Evolutionary conservation across 2,113 vertebrate species (phyloP).

Genomic region (Sterrhoptilus dennistouni): DNA sequence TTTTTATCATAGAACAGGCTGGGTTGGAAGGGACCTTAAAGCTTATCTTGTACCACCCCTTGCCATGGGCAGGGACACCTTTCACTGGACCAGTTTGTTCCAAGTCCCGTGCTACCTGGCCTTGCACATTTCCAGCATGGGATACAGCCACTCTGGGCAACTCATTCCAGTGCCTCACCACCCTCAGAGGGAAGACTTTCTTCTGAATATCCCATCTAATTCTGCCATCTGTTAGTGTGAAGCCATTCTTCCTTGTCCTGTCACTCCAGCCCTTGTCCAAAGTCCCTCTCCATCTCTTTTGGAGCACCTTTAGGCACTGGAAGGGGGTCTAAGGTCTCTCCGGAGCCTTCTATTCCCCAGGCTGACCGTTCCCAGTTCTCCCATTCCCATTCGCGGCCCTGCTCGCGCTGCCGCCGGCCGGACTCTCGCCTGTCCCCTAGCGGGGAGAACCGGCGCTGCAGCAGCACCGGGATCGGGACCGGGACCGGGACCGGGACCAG

Average conservation of each 20-base stretch:
- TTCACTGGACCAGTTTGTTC: background rate
- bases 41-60: too few relatives aligned
- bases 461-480: background rate
- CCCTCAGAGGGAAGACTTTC: background rate
- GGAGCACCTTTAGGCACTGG: background rate
- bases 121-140: background rate
- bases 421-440: slow-evolving; percentile 21
- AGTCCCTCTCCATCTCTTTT: background rate
- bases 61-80: background rate
- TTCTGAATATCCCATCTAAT: background rate
- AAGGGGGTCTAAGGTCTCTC: background rate
- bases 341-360: background rate
- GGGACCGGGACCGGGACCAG: background rate
- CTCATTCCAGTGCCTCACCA: background rate
- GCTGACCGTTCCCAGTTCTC: background rate
- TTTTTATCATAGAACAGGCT: background rate
- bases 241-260: background rate
- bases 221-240: background rate
- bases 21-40: background rate
- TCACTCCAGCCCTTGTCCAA: background rate
- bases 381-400: background rate
- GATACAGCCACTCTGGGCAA: background rate
- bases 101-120: background rate
- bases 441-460: background rate
- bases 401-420: background rate